phyloP scores from a whole-genome alignment of 1,140 invertebrate species.

The Scaptomyza graminum region DNA sequence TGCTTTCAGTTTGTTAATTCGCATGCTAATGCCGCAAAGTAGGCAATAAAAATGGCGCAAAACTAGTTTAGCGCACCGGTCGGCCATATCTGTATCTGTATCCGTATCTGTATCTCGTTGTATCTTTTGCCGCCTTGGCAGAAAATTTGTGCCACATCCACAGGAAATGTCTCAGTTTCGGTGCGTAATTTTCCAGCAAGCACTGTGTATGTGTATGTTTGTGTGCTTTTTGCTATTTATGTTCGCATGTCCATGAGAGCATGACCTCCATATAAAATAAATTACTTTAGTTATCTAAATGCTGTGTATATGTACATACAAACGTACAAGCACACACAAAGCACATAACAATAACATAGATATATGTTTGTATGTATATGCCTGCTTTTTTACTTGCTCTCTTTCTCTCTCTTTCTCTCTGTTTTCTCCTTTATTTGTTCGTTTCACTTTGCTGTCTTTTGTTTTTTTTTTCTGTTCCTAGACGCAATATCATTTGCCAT shows the following conservation, averaged over 20 bases:
- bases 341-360: conserved; percentile 1
- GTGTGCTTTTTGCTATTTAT: conserved; percentile 68
- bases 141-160: conserved; percentile 51
- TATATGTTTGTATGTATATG: conserved; percentile 7
- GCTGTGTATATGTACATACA: conserved; percentile 29
- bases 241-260: conserved; percentile 77
- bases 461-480: conserved; percentile 16
- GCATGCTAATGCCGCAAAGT: conserved; percentile 58
- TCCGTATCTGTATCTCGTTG: conserved; percentile 30
- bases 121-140: conserved; percentile 50
- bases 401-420: conserved; percentile 5
- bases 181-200: conserved; percentile 68
- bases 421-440: conserved; percentile 8
- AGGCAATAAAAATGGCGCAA: conserved; percentile 60
- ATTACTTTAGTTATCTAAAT: conserved; percentile 82
- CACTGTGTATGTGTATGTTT: conserved; percentile 25
- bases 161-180: conserved; percentile 72
- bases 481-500: conserved; percentile 4
- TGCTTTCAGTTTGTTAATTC: conserved; percentile 52
- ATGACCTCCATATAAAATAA: conserved; percentile 82
- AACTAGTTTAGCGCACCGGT: conserved; percentile 33
- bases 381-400: conserved; percentile 17
- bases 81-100: not conserved
- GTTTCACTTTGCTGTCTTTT: conserved; percentile 16
- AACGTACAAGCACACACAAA: conserved; percentile 4